Conservation (phyloP, 2,113 vertebrate genomes). For the Pedionomus torquatus region DNA sequence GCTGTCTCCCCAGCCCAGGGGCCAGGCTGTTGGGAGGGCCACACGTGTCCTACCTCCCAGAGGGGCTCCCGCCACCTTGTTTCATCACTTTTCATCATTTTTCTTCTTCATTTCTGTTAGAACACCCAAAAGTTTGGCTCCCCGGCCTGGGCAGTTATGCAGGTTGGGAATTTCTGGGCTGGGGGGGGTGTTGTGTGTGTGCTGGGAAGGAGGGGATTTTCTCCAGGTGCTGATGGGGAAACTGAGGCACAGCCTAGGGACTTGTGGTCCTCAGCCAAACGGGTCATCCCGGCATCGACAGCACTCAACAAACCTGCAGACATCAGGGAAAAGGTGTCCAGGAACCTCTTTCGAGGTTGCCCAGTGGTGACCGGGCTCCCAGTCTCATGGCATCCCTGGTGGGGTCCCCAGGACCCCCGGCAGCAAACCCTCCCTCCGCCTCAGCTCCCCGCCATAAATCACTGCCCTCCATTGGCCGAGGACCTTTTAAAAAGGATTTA, state of each 20-base stretch:
- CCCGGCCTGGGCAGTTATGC: neutral
- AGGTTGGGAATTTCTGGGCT: neutral
- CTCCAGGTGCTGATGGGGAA: neutral
- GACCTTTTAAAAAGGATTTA: slow-evolving; percentile 60
- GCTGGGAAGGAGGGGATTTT: neutral
- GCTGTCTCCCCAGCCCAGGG: accelerated
- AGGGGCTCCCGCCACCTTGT: accelerated
- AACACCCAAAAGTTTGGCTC: neutral
- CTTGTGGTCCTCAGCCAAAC: accelerated
- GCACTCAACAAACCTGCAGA: accelerated
- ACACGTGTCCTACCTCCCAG: accelerated
- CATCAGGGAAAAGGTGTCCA: neutral
- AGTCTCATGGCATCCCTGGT: accelerated
- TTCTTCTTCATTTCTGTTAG: neutral
- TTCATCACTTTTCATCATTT: neutral
- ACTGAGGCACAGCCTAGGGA: neutral
- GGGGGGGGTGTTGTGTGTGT: neutral
- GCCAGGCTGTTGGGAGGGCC: neutral
- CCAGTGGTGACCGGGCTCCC: accelerated
- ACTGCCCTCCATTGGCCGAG: neutral
- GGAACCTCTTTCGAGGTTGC: neutral
- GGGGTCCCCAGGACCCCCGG: accelerated
- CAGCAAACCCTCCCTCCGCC: neutral
- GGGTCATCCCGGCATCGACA: accelerated
- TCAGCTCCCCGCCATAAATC: neutral